phyloP scores from a whole-genome alignment of 1,140 invertebrate species.

The Matsumurasca onukii region DNA sequence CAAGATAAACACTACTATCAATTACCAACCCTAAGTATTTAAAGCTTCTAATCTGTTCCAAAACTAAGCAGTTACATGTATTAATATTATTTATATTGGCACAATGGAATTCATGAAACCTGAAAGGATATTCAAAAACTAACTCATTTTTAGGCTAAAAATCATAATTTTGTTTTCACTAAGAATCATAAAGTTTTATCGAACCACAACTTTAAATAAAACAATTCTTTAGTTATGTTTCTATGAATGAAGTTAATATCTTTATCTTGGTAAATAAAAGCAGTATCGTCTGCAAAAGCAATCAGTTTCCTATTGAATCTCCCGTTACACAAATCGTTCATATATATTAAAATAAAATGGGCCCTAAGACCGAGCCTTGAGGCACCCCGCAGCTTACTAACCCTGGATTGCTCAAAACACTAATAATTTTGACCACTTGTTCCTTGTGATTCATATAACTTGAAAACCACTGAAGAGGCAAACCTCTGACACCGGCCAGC shows the following conservation, averaged over 20 bases:
- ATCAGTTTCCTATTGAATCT: background rate
- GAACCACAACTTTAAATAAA: background rate
- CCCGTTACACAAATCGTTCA: constrained; percentile 1
- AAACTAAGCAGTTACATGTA: too few species aligned
- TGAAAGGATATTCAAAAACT: too few species aligned
- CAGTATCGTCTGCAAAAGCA: constrained; percentile 1
- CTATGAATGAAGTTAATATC: background rate
- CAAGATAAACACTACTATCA: too few species aligned
- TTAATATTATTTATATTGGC: too few species aligned
- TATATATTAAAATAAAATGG: background rate
- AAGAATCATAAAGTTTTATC: background rate
- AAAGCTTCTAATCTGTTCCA: too few species aligned
- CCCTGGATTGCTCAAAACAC: background rate
- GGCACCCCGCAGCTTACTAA: background rate
- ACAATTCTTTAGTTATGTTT: background rate
- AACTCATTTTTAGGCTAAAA: too few species aligned
- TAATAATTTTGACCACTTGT: background rate
- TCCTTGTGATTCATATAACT: background rate
- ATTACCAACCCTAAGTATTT: too few species aligned
- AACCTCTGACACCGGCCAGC: background rate
- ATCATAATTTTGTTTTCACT: too few species aligned
- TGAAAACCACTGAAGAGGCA: background rate
- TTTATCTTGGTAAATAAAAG: constrained; percentile 2
- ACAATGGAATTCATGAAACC: too few species aligned
- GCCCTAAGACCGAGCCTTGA: background rate